Evolutionary conservation across 2,797 vertebrate genomes (phyloP).

Genomic region (Pangasius mekongensis): DNA sequence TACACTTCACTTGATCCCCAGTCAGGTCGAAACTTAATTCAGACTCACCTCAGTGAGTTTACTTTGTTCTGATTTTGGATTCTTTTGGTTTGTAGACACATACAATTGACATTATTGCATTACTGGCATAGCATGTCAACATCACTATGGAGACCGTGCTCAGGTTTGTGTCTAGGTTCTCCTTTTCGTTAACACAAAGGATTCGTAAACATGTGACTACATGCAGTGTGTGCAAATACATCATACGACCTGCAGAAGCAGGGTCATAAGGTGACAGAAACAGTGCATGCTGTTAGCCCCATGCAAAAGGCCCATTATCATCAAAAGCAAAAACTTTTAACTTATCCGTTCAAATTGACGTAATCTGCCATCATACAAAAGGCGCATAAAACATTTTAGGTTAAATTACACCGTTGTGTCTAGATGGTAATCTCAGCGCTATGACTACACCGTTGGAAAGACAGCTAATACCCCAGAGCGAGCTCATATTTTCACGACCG

Average conservation of each 20-base stretch:
- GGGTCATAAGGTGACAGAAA: conserved; percentile 28
- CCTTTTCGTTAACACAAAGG: neutral
- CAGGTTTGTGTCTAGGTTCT: neutral
- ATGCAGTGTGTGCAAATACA: neutral
- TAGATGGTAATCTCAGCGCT: conserved; percentile 40
- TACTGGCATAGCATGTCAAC: no score
- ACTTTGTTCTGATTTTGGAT: neutral
- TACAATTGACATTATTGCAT: neutral
- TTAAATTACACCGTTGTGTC: conserved; percentile 44
- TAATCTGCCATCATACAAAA: neutral
- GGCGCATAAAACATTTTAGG: conserved; percentile 15
- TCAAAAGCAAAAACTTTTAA: conserved; percentile 24
- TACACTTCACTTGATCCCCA: neutral
- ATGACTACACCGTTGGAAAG: conserved; percentile 29
- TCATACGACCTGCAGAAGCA: neutral
- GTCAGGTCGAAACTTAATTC: neutral
- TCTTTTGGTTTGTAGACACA: neutral
- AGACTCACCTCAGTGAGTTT: neutral
- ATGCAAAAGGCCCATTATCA: conserved; percentile 34
- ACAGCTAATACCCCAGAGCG: conserved; percentile 25
- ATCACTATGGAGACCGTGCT: neutral
- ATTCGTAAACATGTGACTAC: neutral
- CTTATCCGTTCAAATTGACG: neutral
- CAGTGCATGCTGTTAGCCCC: conserved; percentile 42
- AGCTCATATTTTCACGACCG: conserved; percentile 41